phyloP scores from a whole-genome alignment of 2,113 vertebrate genomes.

The Daboia siamensis region DNA sequence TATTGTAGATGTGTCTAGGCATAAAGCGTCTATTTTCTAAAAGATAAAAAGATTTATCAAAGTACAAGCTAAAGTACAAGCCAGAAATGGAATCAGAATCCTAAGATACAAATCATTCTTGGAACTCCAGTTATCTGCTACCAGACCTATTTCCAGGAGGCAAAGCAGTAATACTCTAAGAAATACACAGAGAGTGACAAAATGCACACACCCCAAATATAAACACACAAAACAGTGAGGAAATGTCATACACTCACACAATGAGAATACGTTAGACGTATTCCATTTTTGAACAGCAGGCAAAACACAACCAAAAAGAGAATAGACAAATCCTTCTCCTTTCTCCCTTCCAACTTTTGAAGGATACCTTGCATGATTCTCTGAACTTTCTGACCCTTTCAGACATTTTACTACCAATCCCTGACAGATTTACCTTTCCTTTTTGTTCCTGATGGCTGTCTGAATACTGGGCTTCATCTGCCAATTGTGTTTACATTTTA shows the following conservation, averaged over 20 bases:
- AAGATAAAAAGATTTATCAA: neutral
- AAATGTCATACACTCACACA: neutral
- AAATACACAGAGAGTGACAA: neutral
- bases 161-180: neutral
- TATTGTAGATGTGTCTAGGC: neutral
- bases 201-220: neutral
- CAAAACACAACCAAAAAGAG: neutral
- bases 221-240: neutral
- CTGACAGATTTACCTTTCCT: neutral
- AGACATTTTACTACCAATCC: neutral
- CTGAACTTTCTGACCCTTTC: neutral
- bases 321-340: neutral
- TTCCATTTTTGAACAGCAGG: neutral
- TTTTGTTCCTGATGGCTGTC: neutral
- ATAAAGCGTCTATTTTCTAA: neutral
- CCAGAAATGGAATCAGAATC: neutral
- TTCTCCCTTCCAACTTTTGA: neutral
- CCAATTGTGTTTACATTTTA: neutral
- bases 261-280: neutral
- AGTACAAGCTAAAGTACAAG: neutral
- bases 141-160: neutral
- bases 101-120: neutral
- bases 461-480: neutral
- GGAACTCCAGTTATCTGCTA: neutral
- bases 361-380: neutral